Conservation (phyloP, 2,113 vertebrate species). For the Marmota monax region DNA sequence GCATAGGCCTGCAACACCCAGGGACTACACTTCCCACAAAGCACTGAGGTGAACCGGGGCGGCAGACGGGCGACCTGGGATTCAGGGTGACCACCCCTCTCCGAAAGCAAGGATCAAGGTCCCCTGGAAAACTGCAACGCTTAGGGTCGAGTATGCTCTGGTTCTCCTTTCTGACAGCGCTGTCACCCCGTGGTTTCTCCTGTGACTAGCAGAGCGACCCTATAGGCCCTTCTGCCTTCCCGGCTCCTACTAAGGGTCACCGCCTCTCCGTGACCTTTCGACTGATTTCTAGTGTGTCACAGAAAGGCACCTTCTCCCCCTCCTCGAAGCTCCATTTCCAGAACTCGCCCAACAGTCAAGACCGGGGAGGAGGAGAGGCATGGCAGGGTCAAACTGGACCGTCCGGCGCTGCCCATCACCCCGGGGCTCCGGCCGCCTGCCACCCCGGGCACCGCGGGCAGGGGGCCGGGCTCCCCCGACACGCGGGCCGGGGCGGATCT, state of each 20-base stretch:
- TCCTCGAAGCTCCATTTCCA: conserved; percentile 23
- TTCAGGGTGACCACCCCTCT: conserved; percentile 56
- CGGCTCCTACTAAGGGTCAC: conserved; percentile 62
- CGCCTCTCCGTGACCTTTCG: conserved; percentile 65
- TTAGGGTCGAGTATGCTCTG: background rate
- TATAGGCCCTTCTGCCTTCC: background rate
- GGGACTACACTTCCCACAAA: conserved; percentile 82
- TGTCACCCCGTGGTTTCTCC: background rate
- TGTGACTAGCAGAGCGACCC: background rate
- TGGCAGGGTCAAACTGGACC: background rate
- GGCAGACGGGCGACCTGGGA: conserved; percentile 19
- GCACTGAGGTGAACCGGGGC: conserved; percentile 52
- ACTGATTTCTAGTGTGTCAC: conserved; percentile 26
- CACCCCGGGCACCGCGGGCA: background rate
- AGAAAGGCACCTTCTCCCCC: conserved; percentile 6
- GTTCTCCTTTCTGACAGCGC: background rate
- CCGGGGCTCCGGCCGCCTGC: background rate
- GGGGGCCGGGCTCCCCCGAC: background rate
- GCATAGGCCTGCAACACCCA: background rate
- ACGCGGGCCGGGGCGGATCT: background rate
- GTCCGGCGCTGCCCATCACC: background rate
- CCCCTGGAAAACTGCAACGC: background rate
- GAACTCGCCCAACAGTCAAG: background rate
- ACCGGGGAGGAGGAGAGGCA: background rate
- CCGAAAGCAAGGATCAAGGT: background rate